Evolutionary conservation across 2,113 vertebrate species (phyloP).

Genomic region (Aix galericulata): DNA sequence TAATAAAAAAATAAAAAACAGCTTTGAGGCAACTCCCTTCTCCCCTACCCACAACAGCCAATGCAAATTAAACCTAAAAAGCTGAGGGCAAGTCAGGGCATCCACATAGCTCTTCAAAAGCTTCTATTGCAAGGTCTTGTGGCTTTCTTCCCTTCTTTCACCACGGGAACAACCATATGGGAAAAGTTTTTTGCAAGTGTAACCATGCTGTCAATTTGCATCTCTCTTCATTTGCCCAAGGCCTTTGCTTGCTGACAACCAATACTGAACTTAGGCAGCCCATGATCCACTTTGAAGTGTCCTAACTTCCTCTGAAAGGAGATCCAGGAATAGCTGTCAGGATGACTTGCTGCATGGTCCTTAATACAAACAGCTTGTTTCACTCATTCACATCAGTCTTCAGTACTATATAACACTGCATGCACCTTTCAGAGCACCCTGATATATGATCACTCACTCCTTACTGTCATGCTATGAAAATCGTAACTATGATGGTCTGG

Average conservation of each 20-base stretch:
- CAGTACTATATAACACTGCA: neutral
- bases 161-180: fast-evolving
- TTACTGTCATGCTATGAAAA: neutral
- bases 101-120: neutral
- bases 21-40: neutral
- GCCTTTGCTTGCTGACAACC: neutral
- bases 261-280: neutral
- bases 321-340: neutral
- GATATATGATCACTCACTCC: fast-evolving
- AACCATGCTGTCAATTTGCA: neutral
- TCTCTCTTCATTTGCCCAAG: neutral
- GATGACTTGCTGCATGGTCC: neutral
- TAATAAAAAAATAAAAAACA: neutral
- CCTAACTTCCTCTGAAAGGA: neutral
- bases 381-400: neutral
- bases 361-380: neutral
- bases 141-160: neutral
- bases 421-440: neutral
- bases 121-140: neutral
- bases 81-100: neutral
- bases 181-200: neutral
- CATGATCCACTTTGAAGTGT: neutral
- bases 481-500: neutral
- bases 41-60: neutral
- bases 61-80: constrained; percentile 2